Percentiles rank a stretch among this genome's conserved stretches.
Conservation (phyloP, 2,888 invertebrate genomes). For the Leucoma salicis region DNA sequence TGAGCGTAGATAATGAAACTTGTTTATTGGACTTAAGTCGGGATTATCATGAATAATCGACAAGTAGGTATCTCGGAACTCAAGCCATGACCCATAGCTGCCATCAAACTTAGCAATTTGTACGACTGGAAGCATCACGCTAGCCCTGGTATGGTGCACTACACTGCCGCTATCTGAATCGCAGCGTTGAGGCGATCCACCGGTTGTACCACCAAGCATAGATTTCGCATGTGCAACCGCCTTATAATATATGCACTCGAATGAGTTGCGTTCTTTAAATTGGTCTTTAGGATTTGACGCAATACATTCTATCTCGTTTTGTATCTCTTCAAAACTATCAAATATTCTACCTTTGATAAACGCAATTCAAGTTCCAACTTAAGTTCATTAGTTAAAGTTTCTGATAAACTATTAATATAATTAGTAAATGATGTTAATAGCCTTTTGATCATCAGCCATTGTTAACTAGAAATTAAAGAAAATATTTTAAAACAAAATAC, state of each 20-base stretch:
- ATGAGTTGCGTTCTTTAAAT: neutral
- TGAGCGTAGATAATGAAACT: slow-evolving; percentile 30
- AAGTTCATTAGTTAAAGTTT: neutral
- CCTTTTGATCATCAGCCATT: neutral
- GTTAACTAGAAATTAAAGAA: too few relatives aligned
- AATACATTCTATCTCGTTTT: neutral
- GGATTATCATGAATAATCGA: neutral
- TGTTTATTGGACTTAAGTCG: slow-evolving; percentile 4
- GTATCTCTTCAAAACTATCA: neutral
- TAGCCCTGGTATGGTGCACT: slow-evolving; percentile 5
- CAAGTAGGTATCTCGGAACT: neutral
- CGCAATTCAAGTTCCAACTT: slow-evolving; percentile 1
- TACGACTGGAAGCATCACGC: neutral
- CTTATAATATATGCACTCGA: neutral
- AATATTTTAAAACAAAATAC: too few relatives aligned
- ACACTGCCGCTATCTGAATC: neutral
- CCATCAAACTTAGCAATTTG: slow-evolving; percentile 1
- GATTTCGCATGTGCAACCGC: neutral
- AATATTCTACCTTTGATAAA: neutral
- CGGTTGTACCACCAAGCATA: neutral
- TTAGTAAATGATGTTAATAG: neutral
- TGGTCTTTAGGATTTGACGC: neutral
- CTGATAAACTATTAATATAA: neutral
- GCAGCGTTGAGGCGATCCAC: neutral
- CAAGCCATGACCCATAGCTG: neutral